Evolutionary conservation across 1,140 invertebrate species (phyloP).

Genomic region (Holcopasites calliopsidis): DNA sequence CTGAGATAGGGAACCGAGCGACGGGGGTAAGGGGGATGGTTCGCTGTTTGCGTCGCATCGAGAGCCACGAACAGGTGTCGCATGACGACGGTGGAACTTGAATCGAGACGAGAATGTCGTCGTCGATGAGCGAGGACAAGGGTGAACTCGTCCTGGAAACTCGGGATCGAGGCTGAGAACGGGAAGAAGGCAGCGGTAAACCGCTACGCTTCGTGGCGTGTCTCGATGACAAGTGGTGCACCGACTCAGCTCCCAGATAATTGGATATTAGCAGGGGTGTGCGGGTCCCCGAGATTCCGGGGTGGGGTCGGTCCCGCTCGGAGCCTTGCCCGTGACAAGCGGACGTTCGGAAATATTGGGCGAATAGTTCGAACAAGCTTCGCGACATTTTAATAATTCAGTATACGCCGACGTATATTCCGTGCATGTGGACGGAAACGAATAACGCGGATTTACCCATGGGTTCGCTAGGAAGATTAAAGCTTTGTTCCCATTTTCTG

Average conservation of each 20-base stretch:
- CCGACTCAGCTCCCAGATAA: constrained; percentile 33
- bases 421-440: too few species aligned
- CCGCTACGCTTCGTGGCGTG: constrained; percentile 3
- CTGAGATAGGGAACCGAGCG: not conserved
- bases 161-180: constrained; percentile 11
- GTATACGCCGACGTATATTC: too few species aligned
- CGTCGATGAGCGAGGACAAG: constrained; percentile 12
- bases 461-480: not conserved
- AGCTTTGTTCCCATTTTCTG: not conserved
- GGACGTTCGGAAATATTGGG: too few species aligned
- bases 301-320: too few species aligned
- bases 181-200: constrained; percentile 10
- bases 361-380: too few species aligned
- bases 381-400: too few species aligned
- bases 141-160: constrained; percentile 7
- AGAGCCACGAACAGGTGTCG: not conserved
- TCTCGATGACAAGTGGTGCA: not conserved
- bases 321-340: too few species aligned
- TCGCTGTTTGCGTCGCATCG: not conserved
- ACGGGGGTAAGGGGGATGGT: too few species aligned
- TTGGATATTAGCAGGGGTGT: constrained; percentile 48
- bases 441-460: not conserved
- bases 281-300: too few species aligned
- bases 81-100: constrained; percentile 17
- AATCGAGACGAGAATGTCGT: constrained; percentile 33